Conservation (phyloP, 2,888 invertebrate species). For the Drosophila hamatofila region DNA sequence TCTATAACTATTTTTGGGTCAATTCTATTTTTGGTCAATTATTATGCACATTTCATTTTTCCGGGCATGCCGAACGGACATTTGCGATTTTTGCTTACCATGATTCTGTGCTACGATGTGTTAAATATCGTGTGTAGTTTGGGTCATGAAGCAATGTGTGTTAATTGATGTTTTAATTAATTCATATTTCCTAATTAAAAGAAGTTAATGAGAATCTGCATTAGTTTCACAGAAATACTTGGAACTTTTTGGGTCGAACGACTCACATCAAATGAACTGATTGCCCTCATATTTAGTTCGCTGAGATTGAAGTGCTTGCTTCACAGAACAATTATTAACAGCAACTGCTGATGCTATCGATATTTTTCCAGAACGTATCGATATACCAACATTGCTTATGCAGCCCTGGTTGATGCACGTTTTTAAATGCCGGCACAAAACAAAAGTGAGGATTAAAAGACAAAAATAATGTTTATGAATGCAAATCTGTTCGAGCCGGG, state of each 20-base stretch:
- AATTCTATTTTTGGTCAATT: constrained; percentile 66
- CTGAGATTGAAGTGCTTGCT: constrained; percentile 11
- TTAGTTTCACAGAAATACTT: constrained; percentile 1
- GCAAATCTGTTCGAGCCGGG: constrained; percentile 67
- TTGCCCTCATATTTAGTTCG: not conserved
- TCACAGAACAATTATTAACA: not conserved
- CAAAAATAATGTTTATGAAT: constrained; percentile 61
- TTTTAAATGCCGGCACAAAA: constrained; percentile 54
- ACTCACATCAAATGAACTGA: constrained; percentile 10
- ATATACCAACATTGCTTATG: not conserved
- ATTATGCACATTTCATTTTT: constrained; percentile 65
- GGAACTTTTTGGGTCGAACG: constrained; percentile 5
- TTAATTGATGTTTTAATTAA: constrained; percentile 65
- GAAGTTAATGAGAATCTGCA: constrained; percentile 15
- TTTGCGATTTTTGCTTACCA: constrained; percentile 56
- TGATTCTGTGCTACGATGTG: constrained; percentile 34
- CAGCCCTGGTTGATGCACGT: constrained; percentile 46
- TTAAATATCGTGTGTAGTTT: constrained; percentile 4
- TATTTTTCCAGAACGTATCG: not conserved
- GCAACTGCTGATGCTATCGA: constrained; percentile 1
- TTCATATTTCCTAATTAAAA: constrained; percentile 75
- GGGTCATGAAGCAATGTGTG: constrained; percentile 17
- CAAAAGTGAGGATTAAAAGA: constrained; percentile 23
- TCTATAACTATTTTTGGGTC: constrained; percentile 68
- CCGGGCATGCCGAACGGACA: constrained; percentile 47